Evolutionary conservation across 2,113 vertebrate genomes (phyloP), one percentile per base, ranked within the genome.

Genomic region (Rhinichthys klamathensis): DNA sequence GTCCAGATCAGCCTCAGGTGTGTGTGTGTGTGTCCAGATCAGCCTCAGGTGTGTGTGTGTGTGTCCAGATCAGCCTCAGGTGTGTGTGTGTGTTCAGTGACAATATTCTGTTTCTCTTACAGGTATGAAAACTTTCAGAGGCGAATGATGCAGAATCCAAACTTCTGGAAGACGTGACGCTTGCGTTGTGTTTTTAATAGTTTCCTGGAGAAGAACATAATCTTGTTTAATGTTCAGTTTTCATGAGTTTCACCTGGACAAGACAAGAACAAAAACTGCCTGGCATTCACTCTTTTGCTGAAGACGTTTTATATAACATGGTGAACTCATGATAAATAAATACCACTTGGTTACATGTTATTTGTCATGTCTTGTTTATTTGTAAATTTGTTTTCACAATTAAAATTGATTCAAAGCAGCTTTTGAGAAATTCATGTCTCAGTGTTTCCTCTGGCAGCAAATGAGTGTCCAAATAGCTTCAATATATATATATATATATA

Each of bases 91-190:
- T 23, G 32, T 70, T 23, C 21, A 2, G 67, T 23, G 9, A 38
- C 0, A 11, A 12, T 70, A 0, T 70, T n/a, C 21, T 72, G 73
- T 63, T 84, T 54, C 27, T 6, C 27, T 15, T 73, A 13, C 89
- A 97, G 98, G 98, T 99, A 99, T 90, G 97, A 99, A 87, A 99
- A 97, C 93, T 99, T 98, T 93, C 97, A 98, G 92, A 96, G 98
- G 90, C 93, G 97, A 89, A 90, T 99, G 94, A 92, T 93, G 84
- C 97, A 99, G 94, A 99, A 99, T 90, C 98, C 97, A 13, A 96
- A 96, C 90, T 99, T 97, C 92, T 99, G 98, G 98, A 99, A 97
- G 92, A 97, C 92, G 92, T 95, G 90, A 92, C 9, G 0, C 16
- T 75, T 13, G 15, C 3, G 51, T 41, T 79, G 35, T 3, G 23